A percentile compares a stretch with the other conserved stretches of the same genome.
These are phyloP conservation scores for Epinephelus fuscoguttatus DNA, from an alignment of 2,113 vertebrate species.

Conservation along the genomic window DNA sequence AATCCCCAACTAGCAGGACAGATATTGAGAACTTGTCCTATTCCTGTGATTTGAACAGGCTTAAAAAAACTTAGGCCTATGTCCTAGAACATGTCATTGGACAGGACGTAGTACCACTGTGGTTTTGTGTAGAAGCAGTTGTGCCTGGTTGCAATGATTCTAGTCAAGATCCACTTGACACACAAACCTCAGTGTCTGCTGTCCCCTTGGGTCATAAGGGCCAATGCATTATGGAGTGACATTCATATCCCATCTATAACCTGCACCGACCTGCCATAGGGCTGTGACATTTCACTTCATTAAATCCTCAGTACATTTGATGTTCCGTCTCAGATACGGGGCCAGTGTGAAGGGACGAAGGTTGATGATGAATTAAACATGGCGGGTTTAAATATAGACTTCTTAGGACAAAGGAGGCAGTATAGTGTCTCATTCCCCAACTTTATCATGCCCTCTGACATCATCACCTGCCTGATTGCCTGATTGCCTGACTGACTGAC, in stretches of 20 bases:
- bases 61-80: neutral
- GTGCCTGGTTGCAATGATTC: neutral
- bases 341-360: slow-evolving; percentile 32
- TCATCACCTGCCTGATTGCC: slow-evolving; percentile 12
- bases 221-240: slow-evolving; percentile 55
- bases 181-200: neutral
- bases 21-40: neutral
- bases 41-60: neutral
- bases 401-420: slow-evolving; percentile 40
- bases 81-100: neutral
- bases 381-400: slow-evolving; percentile 68
- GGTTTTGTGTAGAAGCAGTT: neutral
- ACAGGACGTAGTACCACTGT: neutral
- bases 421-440: slow-evolving; percentile 27
- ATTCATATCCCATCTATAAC: slow-evolving; percentile 66
- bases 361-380: slow-evolving; percentile 71
- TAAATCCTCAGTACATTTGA: slow-evolving; percentile 57
- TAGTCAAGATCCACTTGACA: neutral
- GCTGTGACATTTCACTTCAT: slow-evolving; percentile 71
- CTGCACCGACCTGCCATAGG: slow-evolving; percentile 32
- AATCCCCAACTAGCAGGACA: neutral
- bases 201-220: slow-evolving; percentile 8
- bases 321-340: slow-evolving; percentile 44
- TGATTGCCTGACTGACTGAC: too few species aligned
- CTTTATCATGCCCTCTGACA: slow-evolving; percentile 37